A percentile compares a stretch with the other conserved stretches of the same genome.
phyloP scores from a whole-genome alignment of 1,140 invertebrate genomes.

The Aphaenogaster ashmeadi region DNA sequence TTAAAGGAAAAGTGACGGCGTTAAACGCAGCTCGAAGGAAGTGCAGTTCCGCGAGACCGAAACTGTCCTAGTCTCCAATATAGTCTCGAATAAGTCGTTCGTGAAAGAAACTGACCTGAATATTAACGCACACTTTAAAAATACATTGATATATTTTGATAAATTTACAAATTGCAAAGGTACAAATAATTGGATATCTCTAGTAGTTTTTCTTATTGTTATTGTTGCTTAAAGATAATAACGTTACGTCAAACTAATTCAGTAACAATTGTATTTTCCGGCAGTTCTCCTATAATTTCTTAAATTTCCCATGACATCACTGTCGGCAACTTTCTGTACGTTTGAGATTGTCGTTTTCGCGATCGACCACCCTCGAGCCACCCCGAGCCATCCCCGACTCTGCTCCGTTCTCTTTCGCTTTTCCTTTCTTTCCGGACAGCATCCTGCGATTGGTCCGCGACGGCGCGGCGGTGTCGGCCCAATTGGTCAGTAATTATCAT shows the following conservation, averaged over 20 bases:
- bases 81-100: neutral
- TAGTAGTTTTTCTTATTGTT: neutral
- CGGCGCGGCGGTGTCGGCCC: constrained; percentile 62
- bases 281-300: neutral
- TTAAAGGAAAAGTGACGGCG: constrained; percentile 22
- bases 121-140: neutral
- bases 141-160: neutral
- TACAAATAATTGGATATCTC: neutral
- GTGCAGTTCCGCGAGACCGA: constrained; percentile 16
- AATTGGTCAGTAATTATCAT: constrained; percentile 84
- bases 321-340: neutral
- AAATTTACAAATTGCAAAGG: neutral
- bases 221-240: neutral
- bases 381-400: neutral
- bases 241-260: neutral
- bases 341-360: neutral
- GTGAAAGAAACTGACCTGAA: neutral
- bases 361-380: constrained; percentile 18
- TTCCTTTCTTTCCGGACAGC: constrained; percentile 34
- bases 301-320: neutral
- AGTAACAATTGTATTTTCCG: neutral
- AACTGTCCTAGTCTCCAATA: neutral
- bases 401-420: constrained; percentile 21
- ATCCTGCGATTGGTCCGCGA: constrained; percentile 71
- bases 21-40: neutral